Evolutionary conservation across 2,888 invertebrate genomes (phyloP), one percentile per base, ranked within the genome.

Genomic region (Spilarctia lutea): DNA sequence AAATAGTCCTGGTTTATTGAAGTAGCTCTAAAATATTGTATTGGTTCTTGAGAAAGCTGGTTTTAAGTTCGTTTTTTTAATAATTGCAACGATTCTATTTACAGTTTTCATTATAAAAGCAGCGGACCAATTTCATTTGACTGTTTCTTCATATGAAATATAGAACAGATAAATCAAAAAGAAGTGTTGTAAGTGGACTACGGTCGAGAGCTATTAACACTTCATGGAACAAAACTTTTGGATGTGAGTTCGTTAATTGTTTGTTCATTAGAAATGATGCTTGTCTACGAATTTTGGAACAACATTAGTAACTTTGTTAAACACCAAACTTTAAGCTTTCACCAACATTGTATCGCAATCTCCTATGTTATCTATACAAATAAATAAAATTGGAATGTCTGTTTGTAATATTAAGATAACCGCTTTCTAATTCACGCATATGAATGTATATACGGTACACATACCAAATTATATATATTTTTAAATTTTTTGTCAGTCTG

Each of bases 1-100:
- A 81, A 78, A 78, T 74, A 70, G 74, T 66, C 70, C 72, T 66
- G 69, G 65, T 39, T 69, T 74, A 75, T 69, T 71, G 74, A 76
- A 74, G 74, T 65, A 79, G 72, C 73, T 77, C 67, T 68, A 74
- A 76, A 56, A 27, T 0, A 70, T 68, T 33, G 65, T 65, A 20
- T 68, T 68, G 10, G 27, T 73, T 69, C 11, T 27, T 45, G 27
- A 33, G 33, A 39, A 68, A 65, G 30, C 68, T 48, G 48, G 42
- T 33, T 13, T 16, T 39, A 66, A 39, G 24, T 7, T 52, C 10
- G 24, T 2, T 24, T 52, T 52, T 52, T 52, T 52, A 0, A 45
- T n/a, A 52, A 71, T 42, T 63, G n/a, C 39, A 39, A 71, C n/a
- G 65, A 65, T 71, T 65, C 39, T 39, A 65, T 30, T 27, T 69